Evolutionary conservation across 2,113 vertebrate genomes (phyloP).

Genomic region (Paracanthobrama guichenoti): DNA sequence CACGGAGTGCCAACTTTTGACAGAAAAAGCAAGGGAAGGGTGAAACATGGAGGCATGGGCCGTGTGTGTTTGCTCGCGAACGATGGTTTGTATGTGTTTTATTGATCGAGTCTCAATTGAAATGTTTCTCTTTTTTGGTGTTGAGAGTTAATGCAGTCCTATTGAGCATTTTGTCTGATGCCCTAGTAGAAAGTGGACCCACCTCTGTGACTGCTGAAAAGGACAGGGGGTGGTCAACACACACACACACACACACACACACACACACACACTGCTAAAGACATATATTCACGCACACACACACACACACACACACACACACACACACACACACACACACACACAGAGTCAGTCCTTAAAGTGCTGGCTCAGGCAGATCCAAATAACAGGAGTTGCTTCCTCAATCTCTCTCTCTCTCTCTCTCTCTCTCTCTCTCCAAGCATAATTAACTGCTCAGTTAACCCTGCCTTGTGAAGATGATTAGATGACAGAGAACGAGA

Average conservation of each 20-base stretch:
- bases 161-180: constrained; percentile 44
- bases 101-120: constrained; percentile 52
- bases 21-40: constrained; percentile 38
- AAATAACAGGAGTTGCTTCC: constrained; percentile 9
- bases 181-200: constrained; percentile 45
- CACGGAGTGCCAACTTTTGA: constrained; percentile 16
- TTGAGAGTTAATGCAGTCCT: constrained; percentile 51
- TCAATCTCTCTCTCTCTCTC: constrained; percentile 9
- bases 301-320: not conserved
- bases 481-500: constrained; percentile 47
- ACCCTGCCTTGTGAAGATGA: constrained; percentile 50
- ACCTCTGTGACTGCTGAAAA: constrained; percentile 43
- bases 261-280: not conserved
- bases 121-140: constrained; percentile 50
- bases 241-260: constrained; percentile 9
- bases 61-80: not conserved
- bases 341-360: not conserved
- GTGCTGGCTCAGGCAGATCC: constrained; percentile 34
- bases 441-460: constrained; percentile 48
- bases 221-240: constrained; percentile 39
- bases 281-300: constrained; percentile 13
- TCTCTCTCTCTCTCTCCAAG: constrained; percentile 16
- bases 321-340: constrained; percentile 10
- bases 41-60: not conserved
- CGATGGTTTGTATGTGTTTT: constrained; percentile 41